phyloP scores from a whole-genome alignment of 1,140 invertebrate genomes.

The Phthorimaea operculella region DNA sequence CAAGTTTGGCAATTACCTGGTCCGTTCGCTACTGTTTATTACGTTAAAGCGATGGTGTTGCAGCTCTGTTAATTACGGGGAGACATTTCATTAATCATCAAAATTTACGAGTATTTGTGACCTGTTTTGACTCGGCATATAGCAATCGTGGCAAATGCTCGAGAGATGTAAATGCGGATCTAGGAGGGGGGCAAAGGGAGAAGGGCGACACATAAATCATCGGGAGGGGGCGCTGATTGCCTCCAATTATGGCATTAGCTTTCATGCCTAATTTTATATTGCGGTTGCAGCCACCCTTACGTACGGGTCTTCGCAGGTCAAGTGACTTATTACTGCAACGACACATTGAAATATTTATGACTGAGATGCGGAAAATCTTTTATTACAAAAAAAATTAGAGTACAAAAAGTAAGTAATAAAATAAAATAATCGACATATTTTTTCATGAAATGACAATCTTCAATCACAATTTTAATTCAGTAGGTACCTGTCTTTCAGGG shows the following conservation, averaged over 20 bases:
- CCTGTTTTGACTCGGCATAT: neutral
- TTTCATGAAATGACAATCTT: too few relatives aligned
- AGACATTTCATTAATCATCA: neutral
- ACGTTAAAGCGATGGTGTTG: too few relatives aligned
- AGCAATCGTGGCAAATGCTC: constrained; percentile 24
- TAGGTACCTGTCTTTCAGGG: too few relatives aligned
- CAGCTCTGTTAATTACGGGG: neutral
- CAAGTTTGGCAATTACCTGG: constrained; percentile 41
- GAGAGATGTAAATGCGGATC: constrained; percentile 49
- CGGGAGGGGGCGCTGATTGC: constrained; percentile 54
- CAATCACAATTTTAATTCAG: too few relatives aligned
- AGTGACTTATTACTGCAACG: too few relatives aligned
- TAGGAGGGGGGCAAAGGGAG: constrained; percentile 17
- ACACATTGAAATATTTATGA: too few relatives aligned
- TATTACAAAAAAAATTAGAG: too few relatives aligned
- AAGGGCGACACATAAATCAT: constrained; percentile 44
- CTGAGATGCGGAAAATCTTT: too few relatives aligned
- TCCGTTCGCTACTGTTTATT: neutral
- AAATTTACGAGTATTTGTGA: neutral
- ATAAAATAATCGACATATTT: too few relatives aligned
- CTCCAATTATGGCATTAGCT: constrained; percentile 62
- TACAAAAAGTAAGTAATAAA: too few relatives aligned
- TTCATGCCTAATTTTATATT: constrained; percentile 59
- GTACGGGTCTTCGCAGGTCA: too few relatives aligned
- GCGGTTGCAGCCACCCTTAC: constrained; percentile 5